Evolutionary conservation across 1,140 invertebrate species (phyloP), one percentile per base, ranked within the genome.

Genomic region (Brachionus rubens): DNA sequence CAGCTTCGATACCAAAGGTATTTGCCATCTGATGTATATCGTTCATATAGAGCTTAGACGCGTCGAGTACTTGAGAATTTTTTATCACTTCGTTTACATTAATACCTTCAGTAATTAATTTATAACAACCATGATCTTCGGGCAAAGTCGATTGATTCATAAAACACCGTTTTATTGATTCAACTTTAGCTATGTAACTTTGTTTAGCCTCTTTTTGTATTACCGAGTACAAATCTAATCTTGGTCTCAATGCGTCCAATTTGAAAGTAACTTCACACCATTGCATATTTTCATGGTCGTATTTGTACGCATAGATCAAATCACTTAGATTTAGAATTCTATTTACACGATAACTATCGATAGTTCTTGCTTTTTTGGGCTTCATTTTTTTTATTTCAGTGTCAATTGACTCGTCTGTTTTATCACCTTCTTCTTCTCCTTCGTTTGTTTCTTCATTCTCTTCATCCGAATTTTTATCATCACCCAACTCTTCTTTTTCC

Each of bases 1-100:
- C 96, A 9, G 96, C 96, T 87, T 99, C 96, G 78, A 99, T 96
- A 10, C 96, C 96, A 82, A 96, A 99, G 5, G 79, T 84, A 7
- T 89, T 85, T 0, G 92, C 91, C 78, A 99, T 91, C 6, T 89
- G 89, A 80, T 97, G 92, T 75, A 99, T 92, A 81, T 98, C 93
- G 81, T 99, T 99, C 9, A 91, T 91, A 82, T 97, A 96, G 0
- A 98, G 82, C 77, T 87, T 88, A 80, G 92, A 90, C 4, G 98
- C 82, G 82, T 97, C 90, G n/a, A 98, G 36, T 36, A 72, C 26
- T 21, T 72, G n/a, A 14, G 21, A 19, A 36, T 54, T 36, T 54
- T 46, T 72, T 12, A 72, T 72, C 24, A 72, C 68, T 30, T 72
- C 68, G 9, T 90, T 78, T 77, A 98, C 90, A 82, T 98, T 98